These are phyloP conservation scores for Bos indicus DNA, from an alignment of 2,113 vertebrate genomes.

Conservation along the genomic window DNA sequence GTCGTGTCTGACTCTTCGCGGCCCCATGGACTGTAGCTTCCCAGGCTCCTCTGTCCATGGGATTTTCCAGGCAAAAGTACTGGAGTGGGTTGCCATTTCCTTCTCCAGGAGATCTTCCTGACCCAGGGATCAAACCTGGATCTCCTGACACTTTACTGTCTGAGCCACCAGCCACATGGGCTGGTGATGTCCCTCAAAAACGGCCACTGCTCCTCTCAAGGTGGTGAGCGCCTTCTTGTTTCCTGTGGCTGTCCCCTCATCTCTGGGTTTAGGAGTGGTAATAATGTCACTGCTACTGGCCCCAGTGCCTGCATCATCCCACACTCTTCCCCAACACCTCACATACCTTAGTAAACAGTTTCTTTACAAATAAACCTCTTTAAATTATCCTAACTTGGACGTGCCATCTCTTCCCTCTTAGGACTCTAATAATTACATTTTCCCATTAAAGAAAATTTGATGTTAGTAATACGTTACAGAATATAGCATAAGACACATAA, in stretches of 20 bases:
- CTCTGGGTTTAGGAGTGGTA: neutral
- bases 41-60: neutral
- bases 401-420: neutral
- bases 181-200: neutral
- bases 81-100: neutral
- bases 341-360: neutral
- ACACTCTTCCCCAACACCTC: neutral
- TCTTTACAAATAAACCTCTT: neutral
- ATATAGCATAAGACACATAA: neutral
- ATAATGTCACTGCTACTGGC: accelerated
- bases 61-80: neutral
- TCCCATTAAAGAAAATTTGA: neutral
- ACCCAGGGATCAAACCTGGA: neutral
- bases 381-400: neutral
- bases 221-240: too few species aligned
- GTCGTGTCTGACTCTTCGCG: accelerated
- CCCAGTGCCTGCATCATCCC: too few species aligned
- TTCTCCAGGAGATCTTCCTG: neutral
- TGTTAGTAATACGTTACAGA: neutral
- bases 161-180: neutral
- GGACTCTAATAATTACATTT: neutral
- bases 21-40: neutral
- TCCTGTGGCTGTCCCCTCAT: neutral
- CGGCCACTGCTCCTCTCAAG: neutral
- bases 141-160: accelerated